These are phyloP conservation scores for Coregonus ussuriensis DNA, from an alignment of 2,797 vertebrate genomes.

Conservation along the genomic window DNA sequence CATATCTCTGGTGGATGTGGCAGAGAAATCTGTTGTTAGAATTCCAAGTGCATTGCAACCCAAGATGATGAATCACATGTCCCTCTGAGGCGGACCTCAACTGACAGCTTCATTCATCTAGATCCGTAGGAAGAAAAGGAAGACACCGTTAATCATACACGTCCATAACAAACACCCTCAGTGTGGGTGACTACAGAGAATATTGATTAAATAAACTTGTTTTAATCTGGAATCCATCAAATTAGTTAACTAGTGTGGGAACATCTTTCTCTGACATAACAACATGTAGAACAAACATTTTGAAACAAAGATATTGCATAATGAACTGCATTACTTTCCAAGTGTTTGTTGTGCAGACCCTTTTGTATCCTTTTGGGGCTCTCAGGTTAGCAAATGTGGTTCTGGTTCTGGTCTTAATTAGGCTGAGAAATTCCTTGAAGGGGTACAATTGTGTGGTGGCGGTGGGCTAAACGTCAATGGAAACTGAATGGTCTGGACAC, in stretches of 20 bases:
- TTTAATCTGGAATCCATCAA: background rate
- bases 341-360: too few species aligned
- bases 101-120: background rate
- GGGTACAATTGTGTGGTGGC: conserved; percentile 14
- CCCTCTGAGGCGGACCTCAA: background rate
- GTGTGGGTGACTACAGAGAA: background rate
- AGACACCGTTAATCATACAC: background rate
- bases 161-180: background rate
- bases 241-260: background rate
- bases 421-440: background rate
- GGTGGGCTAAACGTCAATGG: conserved; percentile 21
- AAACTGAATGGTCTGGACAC: conserved; percentile 38
- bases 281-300: background rate
- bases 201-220: background rate
- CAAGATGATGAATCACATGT: background rate
- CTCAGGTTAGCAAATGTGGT: conserved; percentile 9
- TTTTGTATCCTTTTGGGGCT: background rate
- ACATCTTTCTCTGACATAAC: background rate
- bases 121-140: background rate
- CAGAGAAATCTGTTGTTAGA: background rate
- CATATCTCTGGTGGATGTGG: background rate
- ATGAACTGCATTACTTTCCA: too few species aligned
- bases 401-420: conserved; percentile 22
- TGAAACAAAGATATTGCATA: background rate
- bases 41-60: background rate